phyloP scores from a whole-genome alignment of 2,113 vertebrate species.

The Ptychochromis oligacanthus region DNA sequence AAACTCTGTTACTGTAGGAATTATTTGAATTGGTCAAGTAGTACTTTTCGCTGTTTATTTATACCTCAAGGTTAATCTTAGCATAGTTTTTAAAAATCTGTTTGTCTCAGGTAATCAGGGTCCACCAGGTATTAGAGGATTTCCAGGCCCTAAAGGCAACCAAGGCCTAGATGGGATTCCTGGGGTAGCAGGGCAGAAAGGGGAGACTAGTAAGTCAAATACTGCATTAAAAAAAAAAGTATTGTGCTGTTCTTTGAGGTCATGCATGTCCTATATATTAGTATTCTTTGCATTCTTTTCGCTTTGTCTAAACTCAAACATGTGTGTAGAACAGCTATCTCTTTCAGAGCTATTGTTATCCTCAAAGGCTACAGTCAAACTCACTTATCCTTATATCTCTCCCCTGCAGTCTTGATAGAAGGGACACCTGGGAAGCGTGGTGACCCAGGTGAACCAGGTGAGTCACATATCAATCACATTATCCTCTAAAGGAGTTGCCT shows the following conservation, averaged over 20 bases:
- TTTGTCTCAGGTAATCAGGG: slow-evolving; percentile 77
- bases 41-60: background rate
- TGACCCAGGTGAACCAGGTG: slow-evolving; percentile 62
- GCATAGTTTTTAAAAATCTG: background rate
- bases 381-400: background rate
- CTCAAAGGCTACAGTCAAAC: background rate
- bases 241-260: background rate
- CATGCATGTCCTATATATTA: background rate
- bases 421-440: slow-evolving; percentile 58
- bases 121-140: slow-evolving; percentile 75
- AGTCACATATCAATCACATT: slow-evolving; percentile 30
- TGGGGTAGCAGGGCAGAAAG: slow-evolving; percentile 83
- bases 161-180: slow-evolving; percentile 86
- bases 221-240: background rate
- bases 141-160: slow-evolving; percentile 80
- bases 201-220: slow-evolving; percentile 78
- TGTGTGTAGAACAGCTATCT: background rate
- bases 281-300: background rate
- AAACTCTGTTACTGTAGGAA: background rate
- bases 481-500: background rate
- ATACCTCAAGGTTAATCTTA: background rate
- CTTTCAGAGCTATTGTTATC: background rate
- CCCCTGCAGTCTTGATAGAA: slow-evolving; percentile 17
- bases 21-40: background rate
- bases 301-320: background rate